phyloP scores from a whole-genome alignment of 2,888 invertebrate species.

The Pristionchus maxplancki region DNA sequence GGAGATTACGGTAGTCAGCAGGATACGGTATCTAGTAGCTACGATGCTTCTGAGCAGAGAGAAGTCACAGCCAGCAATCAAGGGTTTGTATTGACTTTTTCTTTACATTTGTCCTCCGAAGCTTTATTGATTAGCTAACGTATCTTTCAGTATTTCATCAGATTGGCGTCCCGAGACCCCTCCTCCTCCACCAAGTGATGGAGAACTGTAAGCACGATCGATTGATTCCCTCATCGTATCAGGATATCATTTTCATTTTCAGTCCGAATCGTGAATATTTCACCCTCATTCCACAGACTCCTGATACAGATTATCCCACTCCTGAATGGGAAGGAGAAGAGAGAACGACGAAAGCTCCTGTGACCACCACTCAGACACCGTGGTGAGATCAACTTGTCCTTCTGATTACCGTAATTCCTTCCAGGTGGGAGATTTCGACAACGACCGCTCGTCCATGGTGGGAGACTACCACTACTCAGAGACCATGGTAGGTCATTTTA shows the following conservation, averaged over 20 bases:
- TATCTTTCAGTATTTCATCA: not conserved
- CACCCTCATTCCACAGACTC: slow-evolving; percentile 29
- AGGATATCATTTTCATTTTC: too few species aligned
- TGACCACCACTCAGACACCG: not conserved
- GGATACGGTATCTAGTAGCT: not conserved
- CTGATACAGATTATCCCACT: not conserved
- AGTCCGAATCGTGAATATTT: slow-evolving; percentile 2
- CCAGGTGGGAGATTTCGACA: not conserved
- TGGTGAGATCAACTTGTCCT: not conserved
- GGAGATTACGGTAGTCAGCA: not conserved
- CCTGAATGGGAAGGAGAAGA: slow-evolving; percentile 11
- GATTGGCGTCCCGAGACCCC: slow-evolving; percentile 22
- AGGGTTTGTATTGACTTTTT: not conserved
- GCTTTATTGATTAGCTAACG: not conserved
- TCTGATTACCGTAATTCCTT: too few species aligned
- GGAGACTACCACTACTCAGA: slow-evolving; percentile 26
- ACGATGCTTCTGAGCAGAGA: not conserved
- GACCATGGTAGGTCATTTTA: not conserved
- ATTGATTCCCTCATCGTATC: not conserved
- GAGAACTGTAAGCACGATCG: slow-evolving; percentile 4
- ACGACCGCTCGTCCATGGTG: not conserved
- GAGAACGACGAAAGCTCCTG: slow-evolving; percentile 1
- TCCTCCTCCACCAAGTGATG: slow-evolving; percentile 41
- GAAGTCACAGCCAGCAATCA: not conserved
- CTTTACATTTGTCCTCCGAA: not conserved